A percentile compares a stretch with the other conserved stretches of the same genome.
phyloP scores from a whole-genome alignment of 1,140 invertebrate species.

The Uloborus diversus region DNA sequence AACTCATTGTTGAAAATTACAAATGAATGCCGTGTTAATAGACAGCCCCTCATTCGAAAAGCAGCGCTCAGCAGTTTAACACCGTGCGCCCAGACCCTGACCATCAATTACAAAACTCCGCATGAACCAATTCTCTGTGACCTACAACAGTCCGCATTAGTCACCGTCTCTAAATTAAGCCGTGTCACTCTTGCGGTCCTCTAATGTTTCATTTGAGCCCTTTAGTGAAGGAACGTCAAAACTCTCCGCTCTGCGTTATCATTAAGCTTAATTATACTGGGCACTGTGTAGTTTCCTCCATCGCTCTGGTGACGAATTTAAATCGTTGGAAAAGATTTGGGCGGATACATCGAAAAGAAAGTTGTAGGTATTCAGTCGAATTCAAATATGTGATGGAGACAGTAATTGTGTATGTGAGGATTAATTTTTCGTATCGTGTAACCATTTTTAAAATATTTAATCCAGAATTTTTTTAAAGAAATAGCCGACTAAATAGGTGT shows the following conservation, averaged over 20 bases:
- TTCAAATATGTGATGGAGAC: too few relatives aligned
- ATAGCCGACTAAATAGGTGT: too few relatives aligned
- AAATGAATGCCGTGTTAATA: conserved; percentile 16
- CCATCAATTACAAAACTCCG: conserved; percentile 43
- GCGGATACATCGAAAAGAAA: too few relatives aligned
- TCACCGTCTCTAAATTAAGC: conserved; percentile 48
- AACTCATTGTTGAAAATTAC: conserved; percentile 42
- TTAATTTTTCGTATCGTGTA: too few relatives aligned
- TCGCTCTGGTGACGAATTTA: too few relatives aligned
- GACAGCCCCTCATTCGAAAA: conserved; percentile 1
- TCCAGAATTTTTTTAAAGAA: too few relatives aligned
- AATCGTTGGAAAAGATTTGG: too few relatives aligned
- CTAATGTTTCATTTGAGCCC: conserved; percentile 45
- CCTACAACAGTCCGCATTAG: conserved; percentile 36
- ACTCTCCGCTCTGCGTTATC: conserved; percentile 37
- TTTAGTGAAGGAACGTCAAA: conserved; percentile 30
- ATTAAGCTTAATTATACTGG: conserved; percentile 41
- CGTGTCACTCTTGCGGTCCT: conserved; percentile 42
- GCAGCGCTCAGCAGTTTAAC: neutral
- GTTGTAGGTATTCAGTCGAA: too few relatives aligned
- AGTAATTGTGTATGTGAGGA: too few relatives aligned
- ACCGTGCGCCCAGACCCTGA: neutral
- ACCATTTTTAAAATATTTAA: too few relatives aligned
- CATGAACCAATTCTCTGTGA: conserved; percentile 40
- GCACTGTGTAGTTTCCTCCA: too few relatives aligned